Evolutionary conservation across 2,797 vertebrate species (phyloP), one percentile per base, ranked within the genome.

Genomic region (Pseudomugil tenellus): DNA sequence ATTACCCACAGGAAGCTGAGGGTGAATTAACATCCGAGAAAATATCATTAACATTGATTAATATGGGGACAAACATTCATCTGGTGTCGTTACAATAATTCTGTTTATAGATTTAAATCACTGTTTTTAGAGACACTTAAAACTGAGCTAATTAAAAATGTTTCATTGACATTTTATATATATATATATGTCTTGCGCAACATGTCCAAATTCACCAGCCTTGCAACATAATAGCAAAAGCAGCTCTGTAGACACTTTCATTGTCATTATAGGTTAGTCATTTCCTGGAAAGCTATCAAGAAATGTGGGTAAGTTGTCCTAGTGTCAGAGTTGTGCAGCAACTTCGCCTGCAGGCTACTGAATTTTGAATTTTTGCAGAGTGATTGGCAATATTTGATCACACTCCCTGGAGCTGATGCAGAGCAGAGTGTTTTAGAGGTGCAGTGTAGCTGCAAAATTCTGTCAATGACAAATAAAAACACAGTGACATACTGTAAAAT

Each of bases 1-100:
- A 90, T 91, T 80, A 96, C 96, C 91, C 80, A 90, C 93, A 94
- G 93, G 81, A 99, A 98, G 84, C 93, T 92, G 76, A 92, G 95
- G 67, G 89, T 93, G 89, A 96, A 98, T 91, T 98, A 88, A 94
- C 67, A 26, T 57, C 56, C 63, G 49, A 68, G 70, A 71, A 80
- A 32, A 7, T 19, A 2, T 21, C n/a, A 3, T 1, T 48, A 11
- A 48, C n/a, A 11, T 10, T 23, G 10, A 16, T 48, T 23, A 29
- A 29, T 29, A 4, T 23, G n/a, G n/a, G 8, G n/a, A 23, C n/a
- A 43, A 17, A 46, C 9, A 7, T 46, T 9, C 21, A 17, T 46
- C 19, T 17, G 19, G 43, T 21, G 19, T 46, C 43, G 21, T 21
- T 21, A 21, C 7, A 46, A 43, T 43, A 17, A n/a, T 21, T 46